These are phyloP conservation scores for Leptopilina myrica DNA, from an alignment of 2,888 invertebrate species.

Conservation along the genomic window DNA sequence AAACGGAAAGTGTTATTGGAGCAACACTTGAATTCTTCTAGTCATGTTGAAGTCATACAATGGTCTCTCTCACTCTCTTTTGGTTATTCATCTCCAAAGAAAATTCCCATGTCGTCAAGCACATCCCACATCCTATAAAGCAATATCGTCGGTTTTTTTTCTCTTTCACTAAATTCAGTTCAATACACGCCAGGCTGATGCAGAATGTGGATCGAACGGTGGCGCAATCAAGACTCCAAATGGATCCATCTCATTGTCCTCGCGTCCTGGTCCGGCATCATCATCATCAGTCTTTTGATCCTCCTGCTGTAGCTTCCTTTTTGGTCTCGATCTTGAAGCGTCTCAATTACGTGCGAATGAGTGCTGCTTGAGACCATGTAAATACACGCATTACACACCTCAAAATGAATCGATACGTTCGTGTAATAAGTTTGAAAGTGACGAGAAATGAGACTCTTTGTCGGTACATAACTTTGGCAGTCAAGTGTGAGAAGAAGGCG, in stretches of 20 bases:
- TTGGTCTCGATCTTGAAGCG: not conserved
- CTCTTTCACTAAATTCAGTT: constrained; percentile 28
- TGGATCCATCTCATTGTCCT: constrained; percentile 37
- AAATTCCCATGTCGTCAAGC: constrained; percentile 39
- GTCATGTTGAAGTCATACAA: constrained; percentile 28
- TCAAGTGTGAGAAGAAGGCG: constrained; percentile 22
- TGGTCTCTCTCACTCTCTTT: not conserved
- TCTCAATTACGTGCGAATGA: constrained; percentile 29
- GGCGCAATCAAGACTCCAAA: constrained; percentile 28
- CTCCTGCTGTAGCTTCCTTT: too few species aligned
- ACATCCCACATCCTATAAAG: constrained; percentile 34
- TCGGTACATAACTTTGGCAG: constrained; percentile 6
- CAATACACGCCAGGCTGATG: constrained; percentile 29
- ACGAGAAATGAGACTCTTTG: not conserved
- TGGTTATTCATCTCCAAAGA: constrained; percentile 8
- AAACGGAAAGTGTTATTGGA: constrained; percentile 23
- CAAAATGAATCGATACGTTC: constrained; percentile 10
- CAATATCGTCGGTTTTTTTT: constrained; percentile 26
- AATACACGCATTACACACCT: constrained; percentile 31
- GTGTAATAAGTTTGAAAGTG: constrained; percentile 16
- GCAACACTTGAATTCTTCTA: constrained; percentile 21
- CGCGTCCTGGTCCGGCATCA: constrained; percentile 35
- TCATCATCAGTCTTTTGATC: constrained; percentile 22
- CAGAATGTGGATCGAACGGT: constrained; percentile 37
- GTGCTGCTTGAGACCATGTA: not conserved